Evolutionary conservation across 2,113 vertebrate genomes (phyloP), one percentile per base, ranked within the genome.

Genomic region (Turnix velox): DNA sequence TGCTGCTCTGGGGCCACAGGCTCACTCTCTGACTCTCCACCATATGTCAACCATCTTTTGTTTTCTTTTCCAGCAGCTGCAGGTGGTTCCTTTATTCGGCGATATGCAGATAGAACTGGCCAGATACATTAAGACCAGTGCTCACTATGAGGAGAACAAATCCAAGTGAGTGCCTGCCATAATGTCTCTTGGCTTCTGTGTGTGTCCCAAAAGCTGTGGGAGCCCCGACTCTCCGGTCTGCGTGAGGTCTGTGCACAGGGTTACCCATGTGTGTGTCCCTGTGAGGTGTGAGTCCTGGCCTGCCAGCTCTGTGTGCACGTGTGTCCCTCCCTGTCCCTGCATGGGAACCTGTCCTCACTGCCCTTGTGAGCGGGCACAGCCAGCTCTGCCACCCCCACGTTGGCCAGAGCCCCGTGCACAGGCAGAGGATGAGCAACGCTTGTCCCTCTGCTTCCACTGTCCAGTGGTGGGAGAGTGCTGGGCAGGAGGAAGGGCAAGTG

Each of bases 41-140:
- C 6, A 2, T 69, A 35, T 97, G 95, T 89, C 95, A 97, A 97
- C 82, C 84, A 84, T 96, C 83, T 97, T 92, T 91, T 96, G 96
- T 97, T 97, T 97, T 96, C 98, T 97, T 97, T 98, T 97, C 96
- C 97, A 97, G 97, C 97, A 99, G 98, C 98, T 99, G 96, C 99
- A 99, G 97, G 99, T 99, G 95, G 99, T 99, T 73, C 99, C 99
- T 25, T 98, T 99, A 86, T 99, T 99, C 96, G 99, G 99, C 94
- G 99, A 99, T 98, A 99, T 99, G 99, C 99, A 99, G 98, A 99
- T 99, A 88, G 99, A 99, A 96, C 97, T 99, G 98, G 99, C 99
- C 81, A 99, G 99, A 97, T 99, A 99, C 98, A 99, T 99, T 96
- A 99, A 99, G 98, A 99, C 99, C 95, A 99, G 99, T 92, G 99